These are phyloP conservation scores for Oxygymnocypris stewartii DNA, from an alignment of 2,113 vertebrate species.

Conservation along the genomic window DNA sequence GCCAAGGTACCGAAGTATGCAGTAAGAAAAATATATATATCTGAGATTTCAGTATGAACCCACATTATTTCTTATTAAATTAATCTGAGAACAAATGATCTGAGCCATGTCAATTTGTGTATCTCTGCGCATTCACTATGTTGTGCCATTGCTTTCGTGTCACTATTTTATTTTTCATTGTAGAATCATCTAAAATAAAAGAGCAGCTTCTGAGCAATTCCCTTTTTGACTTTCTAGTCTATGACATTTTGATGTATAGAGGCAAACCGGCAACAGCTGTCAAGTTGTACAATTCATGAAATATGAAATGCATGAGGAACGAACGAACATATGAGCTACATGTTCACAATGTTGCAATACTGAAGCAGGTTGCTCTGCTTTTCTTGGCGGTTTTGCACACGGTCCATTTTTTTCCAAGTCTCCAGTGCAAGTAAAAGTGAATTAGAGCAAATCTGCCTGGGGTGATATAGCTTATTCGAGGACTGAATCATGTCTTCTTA, in stretches of 20 bases:
- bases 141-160: background rate
- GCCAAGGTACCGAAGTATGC: background rate
- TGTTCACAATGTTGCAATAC: background rate
- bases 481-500: constrained; percentile 36
- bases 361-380: constrained; percentile 6
- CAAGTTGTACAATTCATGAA: constrained; percentile 11
- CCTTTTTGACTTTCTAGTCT: background rate
- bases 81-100: background rate
- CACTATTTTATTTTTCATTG: background rate
- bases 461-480: constrained; percentile 36
- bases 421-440: constrained; percentile 42
- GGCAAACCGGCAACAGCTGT: background rate
- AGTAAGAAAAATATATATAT: background rate
- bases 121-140: background rate
- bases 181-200: background rate
- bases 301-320: background rate
- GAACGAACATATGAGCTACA: background rate
- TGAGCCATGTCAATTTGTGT: background rate
- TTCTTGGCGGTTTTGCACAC: background rate
- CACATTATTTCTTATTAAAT: background rate
- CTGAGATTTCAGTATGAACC: background rate
- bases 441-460: constrained; percentile 33
- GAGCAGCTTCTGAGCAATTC: background rate
- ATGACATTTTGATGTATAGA: background rate
- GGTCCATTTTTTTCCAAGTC: background rate